Evolutionary conservation across 2,797 vertebrate species (phyloP).

Genomic region (Triplophysa yarkandensis): DNA sequence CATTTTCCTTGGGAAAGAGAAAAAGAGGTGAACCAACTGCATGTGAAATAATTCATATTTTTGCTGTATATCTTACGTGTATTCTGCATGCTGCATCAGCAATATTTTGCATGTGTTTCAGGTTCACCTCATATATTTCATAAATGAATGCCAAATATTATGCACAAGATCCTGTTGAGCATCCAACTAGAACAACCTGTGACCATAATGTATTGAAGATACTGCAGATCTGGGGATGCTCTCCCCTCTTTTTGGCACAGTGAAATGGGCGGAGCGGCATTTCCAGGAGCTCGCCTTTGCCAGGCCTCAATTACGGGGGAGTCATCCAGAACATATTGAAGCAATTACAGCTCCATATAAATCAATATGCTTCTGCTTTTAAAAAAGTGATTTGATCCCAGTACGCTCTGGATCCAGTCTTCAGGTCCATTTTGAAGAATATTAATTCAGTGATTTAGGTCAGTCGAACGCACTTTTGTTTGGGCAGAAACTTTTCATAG

Average conservation of each 20-base stretch:
- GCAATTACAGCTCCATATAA: conserved; percentile 79
- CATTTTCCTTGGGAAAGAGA: not conserved
- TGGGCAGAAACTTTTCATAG: not conserved
- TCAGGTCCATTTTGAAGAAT: conserved; percentile 37
- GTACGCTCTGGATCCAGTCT: conserved; percentile 27
- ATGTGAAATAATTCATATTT: no score
- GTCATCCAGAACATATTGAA: conserved; percentile 81
- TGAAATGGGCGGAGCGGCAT: conserved; percentile 62
- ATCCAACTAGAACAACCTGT: conserved; percentile 3
- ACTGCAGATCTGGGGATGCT: conserved; percentile 41
- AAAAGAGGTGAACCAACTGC: not conserved
- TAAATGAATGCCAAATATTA: no score
- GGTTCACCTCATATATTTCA: not conserved
- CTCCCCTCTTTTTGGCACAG: conserved; percentile 44
- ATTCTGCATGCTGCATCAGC: no score
- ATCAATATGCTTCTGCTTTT: conserved; percentile 71
- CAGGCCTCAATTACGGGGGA: conserved; percentile 77
- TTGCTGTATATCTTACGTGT: no score
- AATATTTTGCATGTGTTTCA: no score
- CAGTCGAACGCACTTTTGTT: conserved; percentile 1
- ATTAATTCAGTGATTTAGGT: conserved; percentile 28
- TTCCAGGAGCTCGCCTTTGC: conserved; percentile 71
- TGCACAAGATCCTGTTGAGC: conserved; percentile 3
- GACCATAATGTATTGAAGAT: conserved; percentile 18
- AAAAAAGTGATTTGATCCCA: conserved; percentile 58